phyloP scores from a whole-genome alignment of 1,140 invertebrate genomes.

The Dolichoris vasculosae region DNA sequence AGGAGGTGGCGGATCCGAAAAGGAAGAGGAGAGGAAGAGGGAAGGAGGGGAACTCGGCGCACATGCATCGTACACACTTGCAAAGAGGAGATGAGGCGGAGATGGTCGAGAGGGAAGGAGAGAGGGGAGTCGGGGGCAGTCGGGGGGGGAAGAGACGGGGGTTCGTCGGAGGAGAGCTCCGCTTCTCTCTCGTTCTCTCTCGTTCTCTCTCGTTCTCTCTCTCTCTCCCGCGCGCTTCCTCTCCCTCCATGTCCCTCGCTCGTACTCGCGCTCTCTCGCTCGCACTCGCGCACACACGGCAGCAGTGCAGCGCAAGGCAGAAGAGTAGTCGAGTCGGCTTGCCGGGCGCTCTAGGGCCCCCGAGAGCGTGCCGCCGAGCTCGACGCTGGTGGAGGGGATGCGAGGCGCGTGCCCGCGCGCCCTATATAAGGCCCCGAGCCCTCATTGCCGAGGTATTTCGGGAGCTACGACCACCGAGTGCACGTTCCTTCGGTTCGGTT shows the following conservation, averaged over 20 bases:
- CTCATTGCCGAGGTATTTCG: slow-evolving; percentile 72
- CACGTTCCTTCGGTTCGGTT: slow-evolving; percentile 31
- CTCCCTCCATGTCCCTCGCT: background rate
- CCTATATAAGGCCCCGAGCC: slow-evolving; percentile 73
- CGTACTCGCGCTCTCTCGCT: background rate
- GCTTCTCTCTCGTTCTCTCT: slow-evolving; percentile 18
- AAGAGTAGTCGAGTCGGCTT: slow-evolving; percentile 47
- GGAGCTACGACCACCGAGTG: slow-evolving; percentile 67
- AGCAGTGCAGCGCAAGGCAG: slow-evolving; percentile 8
- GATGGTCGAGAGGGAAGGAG: background rate
- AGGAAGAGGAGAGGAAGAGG: background rate
- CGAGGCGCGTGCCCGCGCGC: slow-evolving; percentile 71
- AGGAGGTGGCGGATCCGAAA: background rate
- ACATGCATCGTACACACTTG: background rate
- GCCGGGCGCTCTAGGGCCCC: slow-evolving; percentile 67
- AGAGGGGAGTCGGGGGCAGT: background rate
- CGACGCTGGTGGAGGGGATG: slow-evolving; percentile 53
- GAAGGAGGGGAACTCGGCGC: background rate
- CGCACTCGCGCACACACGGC: background rate
- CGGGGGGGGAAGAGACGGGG: slow-evolving; percentile 41
- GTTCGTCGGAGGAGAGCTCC: slow-evolving; percentile 3
- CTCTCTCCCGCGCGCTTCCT: slow-evolving; percentile 13
- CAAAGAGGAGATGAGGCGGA: background rate
- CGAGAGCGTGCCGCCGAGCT: slow-evolving; percentile 54
- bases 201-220: slow-evolving; percentile 6